A percentile compares a stretch with the other conserved stretches of the same genome.
These are phyloP conservation scores for Ommatoiulus sabulosus DNA, from an alignment of 2,888 invertebrate genomes.

Conservation along the genomic window DNA sequence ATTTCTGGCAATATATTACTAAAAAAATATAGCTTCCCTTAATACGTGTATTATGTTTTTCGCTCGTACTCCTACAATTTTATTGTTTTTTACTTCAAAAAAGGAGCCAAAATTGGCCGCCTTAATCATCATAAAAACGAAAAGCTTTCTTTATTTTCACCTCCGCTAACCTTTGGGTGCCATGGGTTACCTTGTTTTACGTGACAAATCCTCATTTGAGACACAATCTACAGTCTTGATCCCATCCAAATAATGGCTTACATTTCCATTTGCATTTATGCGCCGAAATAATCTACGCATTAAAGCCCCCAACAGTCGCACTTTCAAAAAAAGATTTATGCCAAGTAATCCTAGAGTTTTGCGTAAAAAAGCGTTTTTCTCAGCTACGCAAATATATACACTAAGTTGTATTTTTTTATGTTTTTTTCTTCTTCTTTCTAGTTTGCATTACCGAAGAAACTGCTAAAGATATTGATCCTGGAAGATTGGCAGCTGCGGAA, in stretches of 20 bases:
- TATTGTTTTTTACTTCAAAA: neutral
- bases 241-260: constrained; percentile 28
- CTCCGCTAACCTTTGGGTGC: neutral
- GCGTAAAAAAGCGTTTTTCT: neutral
- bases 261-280: constrained; percentile 34
- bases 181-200: neutral
- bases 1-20: too few relatives aligned
- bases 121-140: constrained; percentile 28
- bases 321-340: neutral
- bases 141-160: constrained; percentile 1
- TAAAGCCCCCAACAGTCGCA: neutral
- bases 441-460: constrained; percentile 7
- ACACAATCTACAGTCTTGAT: constrained; percentile 28
- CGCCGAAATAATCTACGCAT: neutral
- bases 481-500: constrained; percentile 57
- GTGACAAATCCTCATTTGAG: constrained; percentile 22
- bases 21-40: too few relatives aligned
- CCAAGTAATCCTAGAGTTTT: constrained; percentile 4
- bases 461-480: constrained; percentile 55
- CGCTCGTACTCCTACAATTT: neutral
- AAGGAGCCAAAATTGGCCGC: neutral
- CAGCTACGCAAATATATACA: constrained; percentile 5
- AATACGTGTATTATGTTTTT: too few relatives aligned
- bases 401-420: neutral
- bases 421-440: neutral